Base-by-base conservation (phyloP, 2,113 vertebrate species). In the Todiramphus chloris region DNA sequence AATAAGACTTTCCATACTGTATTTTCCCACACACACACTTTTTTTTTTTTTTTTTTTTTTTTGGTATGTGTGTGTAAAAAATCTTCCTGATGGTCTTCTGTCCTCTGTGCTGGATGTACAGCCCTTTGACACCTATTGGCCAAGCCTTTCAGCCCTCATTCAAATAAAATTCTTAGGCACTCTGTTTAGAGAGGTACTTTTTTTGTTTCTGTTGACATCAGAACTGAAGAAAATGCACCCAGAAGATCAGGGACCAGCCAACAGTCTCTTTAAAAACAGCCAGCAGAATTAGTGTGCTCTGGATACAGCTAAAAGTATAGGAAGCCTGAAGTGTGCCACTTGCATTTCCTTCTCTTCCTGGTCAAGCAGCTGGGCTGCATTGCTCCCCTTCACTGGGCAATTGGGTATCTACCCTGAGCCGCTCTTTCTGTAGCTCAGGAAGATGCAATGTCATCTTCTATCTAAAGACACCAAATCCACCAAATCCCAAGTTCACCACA, bases 1-100 rank as follows among this genome's bases (percentile, higher is more conserved):
- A 97, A 93, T 91, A 89, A 69, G 96, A 97, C 89, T 97, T 97
- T 96, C 92, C 1, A 2, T 81, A 85, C 35, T 88, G 59, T 93
- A 25, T 93, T 96, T 93, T 77, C 41, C 41, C 41, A 12, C 41
- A 12, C 41, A 41, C 39, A 41, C 11, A 13, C 41, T 13, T 41
- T 59, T 89, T 94, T 69, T 18, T 46, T 35, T 25, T 9, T 44
- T 41, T 44, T 39, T 1, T 19, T 44, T n/a, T 79, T n/a, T 21
- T 5, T 23, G 19, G 50, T 25, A 51, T 23, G 25, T 15, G 25
- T 14, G 25, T 27, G 25, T 53, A 27, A 25, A 27, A 53, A 53
- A 53, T 53, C 17, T 89, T 91, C 56, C 37, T 75, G 39, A 79
- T 37, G 16, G 33, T 74, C 33, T 41, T 30, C 3, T n/a, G 23